These are phyloP conservation scores for Theristus sp. DNA, from an alignment of 2,888 invertebrate genomes.

Conservation along the genomic window DNA sequence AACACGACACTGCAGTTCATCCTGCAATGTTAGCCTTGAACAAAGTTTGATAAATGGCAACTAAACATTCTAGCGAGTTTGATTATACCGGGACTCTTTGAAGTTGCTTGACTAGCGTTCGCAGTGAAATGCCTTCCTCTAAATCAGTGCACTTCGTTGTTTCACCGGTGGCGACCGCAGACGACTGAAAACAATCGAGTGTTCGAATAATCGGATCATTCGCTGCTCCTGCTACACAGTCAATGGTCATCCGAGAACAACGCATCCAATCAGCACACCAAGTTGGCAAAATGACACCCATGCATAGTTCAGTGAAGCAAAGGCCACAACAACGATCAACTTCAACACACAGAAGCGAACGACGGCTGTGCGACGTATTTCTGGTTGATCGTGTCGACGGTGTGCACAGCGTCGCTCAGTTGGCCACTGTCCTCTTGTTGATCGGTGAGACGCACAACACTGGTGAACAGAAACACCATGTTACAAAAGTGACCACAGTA, in stretches of 20 bases:
- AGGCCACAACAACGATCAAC: slow-evolving; percentile 14
- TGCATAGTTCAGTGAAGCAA: too few species aligned
- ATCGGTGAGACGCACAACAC: slow-evolving; percentile 18
- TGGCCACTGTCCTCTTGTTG: slow-evolving; percentile 5
- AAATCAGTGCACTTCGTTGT: slow-evolving; percentile 15
- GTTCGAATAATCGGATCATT: too few species aligned
- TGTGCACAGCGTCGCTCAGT: slow-evolving; percentile 8
- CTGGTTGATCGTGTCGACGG: slow-evolving; percentile 7
- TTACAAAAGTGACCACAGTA: slow-evolving; percentile 27
- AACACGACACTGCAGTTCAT: slow-evolving; percentile 12
- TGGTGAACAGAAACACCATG: slow-evolving; percentile 23
- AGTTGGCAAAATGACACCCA: slow-evolving; percentile 21
- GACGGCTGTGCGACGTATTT: neutral
- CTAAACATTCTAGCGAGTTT: too few species aligned
- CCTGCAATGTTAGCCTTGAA: slow-evolving; percentile 7
- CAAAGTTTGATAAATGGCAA: too few species aligned
- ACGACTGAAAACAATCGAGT: neutral
- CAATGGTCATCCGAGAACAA: neutral
- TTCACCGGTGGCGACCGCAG: slow-evolving; percentile 1
- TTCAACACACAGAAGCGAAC: slow-evolving; percentile 8
- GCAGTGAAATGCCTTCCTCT: slow-evolving; percentile 22
- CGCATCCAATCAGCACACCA: slow-evolving; percentile 7
- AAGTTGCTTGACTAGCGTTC: slow-evolving; percentile 18
- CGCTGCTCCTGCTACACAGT: too few species aligned
- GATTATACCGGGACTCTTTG: slow-evolving; percentile 14